A percentile compares a stretch with the other conserved stretches of the same genome.
Evolutionary conservation across 2,888 invertebrate species (phyloP).

Genomic region (Hirtodrosophila cameraria): DNA sequence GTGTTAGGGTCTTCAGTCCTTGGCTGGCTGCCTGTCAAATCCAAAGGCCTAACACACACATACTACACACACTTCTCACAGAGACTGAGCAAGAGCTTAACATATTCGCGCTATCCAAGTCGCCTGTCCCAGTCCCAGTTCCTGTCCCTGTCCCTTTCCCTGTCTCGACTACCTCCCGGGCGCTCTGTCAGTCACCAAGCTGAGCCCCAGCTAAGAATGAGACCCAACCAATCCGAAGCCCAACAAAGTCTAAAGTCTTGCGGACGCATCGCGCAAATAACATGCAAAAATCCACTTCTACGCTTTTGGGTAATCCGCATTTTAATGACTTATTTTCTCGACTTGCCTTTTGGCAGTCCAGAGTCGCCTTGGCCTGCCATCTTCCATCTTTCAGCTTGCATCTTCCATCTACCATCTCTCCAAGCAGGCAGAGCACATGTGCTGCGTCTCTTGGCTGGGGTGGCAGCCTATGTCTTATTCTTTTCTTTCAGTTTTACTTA

Average conservation of each 20-base stretch:
- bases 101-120: constrained; percentile 39
- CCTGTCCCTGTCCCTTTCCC: constrained; percentile 1
- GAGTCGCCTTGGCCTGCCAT: constrained; percentile 4
- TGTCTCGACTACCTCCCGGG: constrained; percentile 29
- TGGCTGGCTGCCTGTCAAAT: constrained; percentile 49
- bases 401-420: no score
- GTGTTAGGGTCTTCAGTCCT: constrained; percentile 37
- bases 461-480: neutral
- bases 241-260: constrained; percentile 55
- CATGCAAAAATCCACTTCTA: constrained; percentile 77
- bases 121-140: neutral
- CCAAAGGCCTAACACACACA: constrained; percentile 41
- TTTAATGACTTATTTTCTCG: constrained; percentile 78
- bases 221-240: constrained; percentile 30
- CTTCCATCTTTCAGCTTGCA: neutral
- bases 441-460: constrained; percentile 9
- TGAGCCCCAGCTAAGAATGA: constrained; percentile 47
- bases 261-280: constrained; percentile 60
- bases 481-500: neutral
- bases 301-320: constrained; percentile 77
- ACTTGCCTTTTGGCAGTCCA: constrained; percentile 64
- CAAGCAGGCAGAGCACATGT: constrained; percentile 31
- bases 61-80: constrained; percentile 2
- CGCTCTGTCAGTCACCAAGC: constrained; percentile 58
- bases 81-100: constrained; percentile 55